Percentiles rank a stretch among this genome's conserved stretches.
Evolutionary conservation across 2,113 vertebrate species (phyloP).

Genomic region (Zosterops borbonicus): DNA sequence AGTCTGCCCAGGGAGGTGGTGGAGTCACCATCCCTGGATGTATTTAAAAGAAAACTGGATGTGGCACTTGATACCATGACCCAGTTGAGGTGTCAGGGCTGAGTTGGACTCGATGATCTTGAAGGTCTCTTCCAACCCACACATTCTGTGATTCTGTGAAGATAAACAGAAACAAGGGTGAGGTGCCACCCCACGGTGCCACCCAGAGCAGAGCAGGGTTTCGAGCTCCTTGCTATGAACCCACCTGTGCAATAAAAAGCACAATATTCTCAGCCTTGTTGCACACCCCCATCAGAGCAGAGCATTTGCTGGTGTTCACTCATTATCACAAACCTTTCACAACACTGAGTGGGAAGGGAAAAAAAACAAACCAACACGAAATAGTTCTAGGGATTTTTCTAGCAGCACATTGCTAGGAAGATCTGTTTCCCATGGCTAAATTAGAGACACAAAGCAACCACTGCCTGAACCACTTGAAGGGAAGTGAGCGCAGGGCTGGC

Average conservation of each 20-base stretch:
- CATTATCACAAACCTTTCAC: not conserved
- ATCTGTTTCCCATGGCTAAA: slow-evolving; percentile 34
- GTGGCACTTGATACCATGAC: no score
- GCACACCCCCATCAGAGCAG: not conserved
- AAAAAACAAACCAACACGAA: not conserved
- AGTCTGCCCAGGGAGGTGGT: no score
- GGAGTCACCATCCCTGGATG: no score
- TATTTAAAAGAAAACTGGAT: no score
- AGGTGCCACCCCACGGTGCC: not conserved
- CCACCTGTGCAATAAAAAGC: not conserved
- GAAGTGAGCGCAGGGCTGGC: slow-evolving; percentile 13
- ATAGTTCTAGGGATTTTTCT: slow-evolving; percentile 50
- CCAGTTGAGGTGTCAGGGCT: no score
- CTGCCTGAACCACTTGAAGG: slow-evolving; percentile 50
- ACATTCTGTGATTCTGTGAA: no score
- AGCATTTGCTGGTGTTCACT: not conserved
- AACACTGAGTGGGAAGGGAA: slow-evolving; percentile 6
- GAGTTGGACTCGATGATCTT: no score
- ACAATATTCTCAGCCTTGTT: not conserved
- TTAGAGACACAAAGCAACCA: slow-evolving; percentile 43
- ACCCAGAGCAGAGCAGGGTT: not conserved
- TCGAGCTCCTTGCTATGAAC: not conserved
- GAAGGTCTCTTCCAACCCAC: no score
- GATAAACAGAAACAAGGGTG: not conserved
- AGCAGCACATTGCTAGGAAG: slow-evolving; percentile 13